Evolutionary conservation across 2,888 invertebrate species (phyloP).

Genomic region (Mesorhabditis spiculigera): DNA sequence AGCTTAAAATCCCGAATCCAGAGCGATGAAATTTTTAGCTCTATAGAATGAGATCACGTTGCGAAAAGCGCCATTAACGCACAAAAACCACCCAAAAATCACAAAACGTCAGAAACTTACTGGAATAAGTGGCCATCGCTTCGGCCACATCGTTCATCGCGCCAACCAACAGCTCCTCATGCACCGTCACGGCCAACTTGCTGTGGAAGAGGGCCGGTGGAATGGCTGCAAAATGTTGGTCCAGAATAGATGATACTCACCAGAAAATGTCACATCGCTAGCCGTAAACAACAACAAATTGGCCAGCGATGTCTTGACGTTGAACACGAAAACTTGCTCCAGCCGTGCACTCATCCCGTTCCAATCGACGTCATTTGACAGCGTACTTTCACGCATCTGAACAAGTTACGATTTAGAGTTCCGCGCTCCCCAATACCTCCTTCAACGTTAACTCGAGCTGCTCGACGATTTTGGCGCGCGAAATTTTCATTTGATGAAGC

Average conservation of each 20-base stretch:
- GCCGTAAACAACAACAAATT: slow-evolving; percentile 56
- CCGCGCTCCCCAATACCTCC: slow-evolving; percentile 21
- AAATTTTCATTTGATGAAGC: slow-evolving; percentile 45
- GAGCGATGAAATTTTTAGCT: too few species aligned
- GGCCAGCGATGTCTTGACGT: slow-evolving; percentile 54
- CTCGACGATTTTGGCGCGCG: slow-evolving; percentile 30
- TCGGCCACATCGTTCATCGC: slow-evolving; percentile 31
- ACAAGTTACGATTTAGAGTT: slow-evolving; percentile 5
- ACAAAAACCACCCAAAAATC: background rate
- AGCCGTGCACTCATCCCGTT: slow-evolving; percentile 29
- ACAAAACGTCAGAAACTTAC: slow-evolving; percentile 13
- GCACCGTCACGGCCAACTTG: slow-evolving; percentile 42
- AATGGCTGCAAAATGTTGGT: slow-evolving; percentile 11
- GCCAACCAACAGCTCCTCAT: slow-evolving; percentile 45
- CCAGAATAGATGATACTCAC: background rate
- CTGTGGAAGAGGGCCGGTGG: slow-evolving; percentile 30
- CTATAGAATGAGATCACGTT: too few species aligned
- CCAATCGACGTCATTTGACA: slow-evolving; percentile 14
- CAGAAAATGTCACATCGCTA: slow-evolving; percentile 53
- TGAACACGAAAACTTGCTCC: slow-evolving; percentile 44
- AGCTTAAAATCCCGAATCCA: too few species aligned
- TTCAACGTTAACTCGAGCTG: slow-evolving; percentile 26
- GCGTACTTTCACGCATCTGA: slow-evolving; percentile 10
- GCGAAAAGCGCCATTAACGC: background rate
- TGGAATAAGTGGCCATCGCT: slow-evolving; percentile 24